These are phyloP conservation scores for Eleutherodactylus coqui DNA, from an alignment of 2,797 vertebrate species.

Conservation along the genomic window DNA sequence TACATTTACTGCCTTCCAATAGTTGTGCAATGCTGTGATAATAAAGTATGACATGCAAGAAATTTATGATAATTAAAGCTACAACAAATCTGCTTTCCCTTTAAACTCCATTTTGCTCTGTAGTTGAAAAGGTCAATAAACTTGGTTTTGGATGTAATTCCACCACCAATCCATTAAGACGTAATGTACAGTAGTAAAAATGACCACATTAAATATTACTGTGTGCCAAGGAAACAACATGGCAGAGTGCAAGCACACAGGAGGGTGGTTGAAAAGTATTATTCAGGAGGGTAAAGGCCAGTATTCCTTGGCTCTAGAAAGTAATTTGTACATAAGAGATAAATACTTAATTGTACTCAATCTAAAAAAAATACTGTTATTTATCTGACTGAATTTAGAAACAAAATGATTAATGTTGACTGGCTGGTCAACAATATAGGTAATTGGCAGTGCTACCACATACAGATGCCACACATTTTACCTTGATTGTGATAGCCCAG, in stretches of 20 bases:
- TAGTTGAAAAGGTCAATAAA: background rate
- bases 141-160: background rate
- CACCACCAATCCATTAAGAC: background rate
- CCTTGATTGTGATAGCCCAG: too few species aligned
- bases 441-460: too few species aligned
- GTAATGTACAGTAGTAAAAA: background rate
- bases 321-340: too few species aligned
- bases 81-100: background rate
- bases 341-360: too few species aligned
- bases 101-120: background rate
- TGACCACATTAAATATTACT: too few species aligned
- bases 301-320: background rate
- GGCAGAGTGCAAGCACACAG: background rate
- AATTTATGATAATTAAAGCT: background rate
- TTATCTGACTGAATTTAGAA: too few species aligned
- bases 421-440: too few species aligned
- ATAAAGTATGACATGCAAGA: background rate
- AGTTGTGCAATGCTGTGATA: background rate
- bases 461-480: too few species aligned
- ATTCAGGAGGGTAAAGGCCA: background rate
- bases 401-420: too few species aligned
- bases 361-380: too few species aligned
- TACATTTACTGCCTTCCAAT: conserved; percentile 19
- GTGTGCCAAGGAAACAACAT: background rate
- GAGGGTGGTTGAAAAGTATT: background rate